A percentile compares a stretch with the other conserved stretches of the same genome.
Evolutionary conservation across 2,888 invertebrate species (phyloP).

Genomic region (Ennomos quercinarius): DNA sequence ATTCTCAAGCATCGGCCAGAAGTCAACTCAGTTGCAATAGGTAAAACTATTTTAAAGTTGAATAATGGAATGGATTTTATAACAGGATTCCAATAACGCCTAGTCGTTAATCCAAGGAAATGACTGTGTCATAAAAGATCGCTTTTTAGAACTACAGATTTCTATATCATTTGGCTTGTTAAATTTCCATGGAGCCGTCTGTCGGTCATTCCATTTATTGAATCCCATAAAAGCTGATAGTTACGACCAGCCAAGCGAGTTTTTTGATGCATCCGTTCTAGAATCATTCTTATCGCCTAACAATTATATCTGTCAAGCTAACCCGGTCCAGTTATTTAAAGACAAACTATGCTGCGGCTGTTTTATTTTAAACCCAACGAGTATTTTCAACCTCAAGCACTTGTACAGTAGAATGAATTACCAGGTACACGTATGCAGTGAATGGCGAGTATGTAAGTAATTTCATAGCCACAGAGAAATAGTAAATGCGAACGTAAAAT

Average conservation of each 20-base stretch:
- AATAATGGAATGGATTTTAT: no score
- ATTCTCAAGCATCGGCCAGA: no score
- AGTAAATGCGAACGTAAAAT: slow-evolving; percentile 62
- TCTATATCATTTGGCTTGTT: slow-evolving; percentile 10
- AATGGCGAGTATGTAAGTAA: slow-evolving; percentile 58
- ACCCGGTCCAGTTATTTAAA: slow-evolving; percentile 35
- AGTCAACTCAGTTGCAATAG: no score
- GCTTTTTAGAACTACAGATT: slow-evolving; percentile 12
- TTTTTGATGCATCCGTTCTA: slow-evolving; percentile 33
- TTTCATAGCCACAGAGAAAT: slow-evolving; percentile 54
- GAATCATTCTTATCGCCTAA: slow-evolving; percentile 31
- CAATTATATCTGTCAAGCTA: slow-evolving; percentile 29
- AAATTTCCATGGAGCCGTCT: slow-evolving; percentile 16
- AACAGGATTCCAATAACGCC: background rate
- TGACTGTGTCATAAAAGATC: slow-evolving; percentile 8
- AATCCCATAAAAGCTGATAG: slow-evolving; percentile 37
- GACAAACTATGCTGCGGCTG: slow-evolving; percentile 42
- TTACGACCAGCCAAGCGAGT: slow-evolving; percentile 30
- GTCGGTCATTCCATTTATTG: slow-evolving; percentile 36
- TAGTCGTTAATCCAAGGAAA: slow-evolving; percentile 15
- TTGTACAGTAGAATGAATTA: slow-evolving; percentile 45
- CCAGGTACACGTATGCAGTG: slow-evolving; percentile 48
- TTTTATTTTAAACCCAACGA: slow-evolving; percentile 44
- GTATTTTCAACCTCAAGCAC: slow-evolving; percentile 49
- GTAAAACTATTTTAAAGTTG: no score